phyloP scores from a whole-genome alignment of 92 coral and sea anemone species.

The Palythoa heliodiscus region DNA sequence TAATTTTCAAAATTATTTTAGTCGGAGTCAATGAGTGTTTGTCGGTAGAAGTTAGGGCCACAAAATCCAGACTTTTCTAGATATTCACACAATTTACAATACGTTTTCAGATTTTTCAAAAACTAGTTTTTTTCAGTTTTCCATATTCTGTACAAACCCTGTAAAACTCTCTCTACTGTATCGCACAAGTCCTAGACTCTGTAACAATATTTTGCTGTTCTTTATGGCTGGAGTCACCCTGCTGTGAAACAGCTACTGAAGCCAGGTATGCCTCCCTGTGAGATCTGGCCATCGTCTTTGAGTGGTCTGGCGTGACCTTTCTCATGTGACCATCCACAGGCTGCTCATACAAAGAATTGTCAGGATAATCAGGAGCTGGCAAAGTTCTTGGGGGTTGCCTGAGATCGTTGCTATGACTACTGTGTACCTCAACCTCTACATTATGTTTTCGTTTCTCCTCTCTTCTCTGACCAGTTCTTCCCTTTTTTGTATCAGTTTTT shows the following conservation, averaged over 20 bases:
- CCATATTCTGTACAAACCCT: not conserved
- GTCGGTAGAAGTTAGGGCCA: no score
- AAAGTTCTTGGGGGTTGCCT: slow-evolving; percentile 52
- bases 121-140: no score
- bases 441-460: slow-evolving; percentile 20
- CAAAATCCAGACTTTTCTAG: no score
- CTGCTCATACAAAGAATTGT: slow-evolving; percentile 70
- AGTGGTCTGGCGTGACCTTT: slow-evolving; percentile 23
- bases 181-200: slow-evolving; percentile 71
- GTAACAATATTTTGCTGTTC: slow-evolving; percentile 40
- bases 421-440: slow-evolving; percentile 45
- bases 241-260: slow-evolving; percentile 66
- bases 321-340: slow-evolving; percentile 58
- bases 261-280: slow-evolving; percentile 92
- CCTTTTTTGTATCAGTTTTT: slow-evolving; percentile 38
- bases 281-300: slow-evolving; percentile 73
- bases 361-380: slow-evolving; percentile 51
- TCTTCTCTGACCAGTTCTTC: not conserved
- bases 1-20: no score
- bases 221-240: slow-evolving; percentile 2
- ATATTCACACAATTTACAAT: no score
- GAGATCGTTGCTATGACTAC: slow-evolving; percentile 14
- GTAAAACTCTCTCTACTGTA: slow-evolving; percentile 50
- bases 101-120: no score
- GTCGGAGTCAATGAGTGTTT: no score